Evolutionary conservation across 2,113 vertebrate genomes (phyloP).

Genomic region (Anoura caudifer): DNA sequence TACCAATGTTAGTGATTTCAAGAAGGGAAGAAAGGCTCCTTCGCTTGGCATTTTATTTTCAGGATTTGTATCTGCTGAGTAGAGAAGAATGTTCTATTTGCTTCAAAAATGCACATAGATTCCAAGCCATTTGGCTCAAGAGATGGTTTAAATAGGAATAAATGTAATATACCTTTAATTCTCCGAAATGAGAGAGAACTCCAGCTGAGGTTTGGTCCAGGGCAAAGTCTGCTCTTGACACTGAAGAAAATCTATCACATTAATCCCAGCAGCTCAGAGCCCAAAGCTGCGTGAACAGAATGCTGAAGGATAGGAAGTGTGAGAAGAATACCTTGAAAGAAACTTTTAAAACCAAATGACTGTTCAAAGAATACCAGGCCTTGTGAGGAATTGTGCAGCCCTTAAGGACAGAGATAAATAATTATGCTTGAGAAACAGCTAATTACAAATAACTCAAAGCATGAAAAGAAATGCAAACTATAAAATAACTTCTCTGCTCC

Average conservation of each 20-base stretch:
- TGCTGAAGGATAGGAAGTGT: not conserved
- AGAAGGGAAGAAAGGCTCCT: not conserved
- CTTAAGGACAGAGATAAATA: slow-evolving; percentile 20
- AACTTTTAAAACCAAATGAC: slow-evolving; percentile 35
- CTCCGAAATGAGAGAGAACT: slow-evolving; percentile 62
- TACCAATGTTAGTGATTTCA: not conserved
- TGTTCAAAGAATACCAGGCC: slow-evolving; percentile 33
- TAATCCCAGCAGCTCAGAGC: slow-evolving; percentile 10
- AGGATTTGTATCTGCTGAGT: slow-evolving; percentile 9
- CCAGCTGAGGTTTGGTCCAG: slow-evolving; percentile 33
- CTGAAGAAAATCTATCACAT: not conserved
- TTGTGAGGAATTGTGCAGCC: not conserved
- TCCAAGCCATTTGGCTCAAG: slow-evolving; percentile 45
- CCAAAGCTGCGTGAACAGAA: not conserved
- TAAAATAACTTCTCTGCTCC: not conserved
- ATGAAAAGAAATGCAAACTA: not conserved
- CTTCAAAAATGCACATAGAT: not conserved
- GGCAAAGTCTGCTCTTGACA: not conserved
- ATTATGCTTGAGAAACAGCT: slow-evolving; percentile 28
- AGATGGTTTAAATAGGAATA: slow-evolving; percentile 45
- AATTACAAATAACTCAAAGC: slow-evolving; percentile 20
- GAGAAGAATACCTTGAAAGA: slow-evolving; percentile 19
- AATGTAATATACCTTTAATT: slow-evolving; percentile 34
- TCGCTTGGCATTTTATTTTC: slow-evolving; percentile 30
- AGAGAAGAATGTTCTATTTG: not conserved